phyloP scores from a whole-genome alignment of 2,888 invertebrate species.

The Druceiella hillmani region DNA sequence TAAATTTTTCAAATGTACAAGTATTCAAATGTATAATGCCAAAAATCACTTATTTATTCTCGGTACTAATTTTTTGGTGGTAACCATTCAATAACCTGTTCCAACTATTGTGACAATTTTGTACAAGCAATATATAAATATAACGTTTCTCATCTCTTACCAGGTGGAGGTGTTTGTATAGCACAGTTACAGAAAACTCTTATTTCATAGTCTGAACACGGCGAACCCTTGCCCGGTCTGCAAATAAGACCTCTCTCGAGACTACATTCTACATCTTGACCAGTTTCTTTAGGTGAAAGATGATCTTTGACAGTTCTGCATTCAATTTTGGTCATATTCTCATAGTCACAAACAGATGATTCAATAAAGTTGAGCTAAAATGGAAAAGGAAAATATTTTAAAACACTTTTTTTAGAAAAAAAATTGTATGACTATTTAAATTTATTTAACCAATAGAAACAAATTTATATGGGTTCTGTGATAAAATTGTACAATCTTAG shows the following conservation, averaged over 20 bases:
- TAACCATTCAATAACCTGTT: neutral
- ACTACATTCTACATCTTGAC: conserved; percentile 71
- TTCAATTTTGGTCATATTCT: conserved; percentile 65
- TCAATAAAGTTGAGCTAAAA: conserved; percentile 37
- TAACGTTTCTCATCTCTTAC: too few species aligned
- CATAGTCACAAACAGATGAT: conserved; percentile 52
- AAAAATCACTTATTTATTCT: too few species aligned
- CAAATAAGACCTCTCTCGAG: conserved; percentile 69
- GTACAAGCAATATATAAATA: too few species aligned
- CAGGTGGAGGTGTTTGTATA: too few species aligned
- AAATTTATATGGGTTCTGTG: too few species aligned
- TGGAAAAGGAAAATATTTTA: too few species aligned
- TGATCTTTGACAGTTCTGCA: conserved; percentile 67
- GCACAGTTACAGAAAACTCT: conserved; percentile 60
- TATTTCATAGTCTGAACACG: conserved; percentile 80
- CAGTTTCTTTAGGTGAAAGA: conserved; percentile 60
- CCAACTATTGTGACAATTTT: too few species aligned
- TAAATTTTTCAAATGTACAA: too few species aligned
- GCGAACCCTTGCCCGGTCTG: conserved; percentile 33
- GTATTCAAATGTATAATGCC: too few species aligned
- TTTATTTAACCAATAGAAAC: too few species aligned
- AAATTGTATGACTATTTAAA: too few species aligned
- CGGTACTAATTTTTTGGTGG: neutral
- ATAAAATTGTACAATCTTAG: too few species aligned
- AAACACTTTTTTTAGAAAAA: neutral